Base-by-base conservation (phyloP, 2,113 vertebrate genomes). In the Cyanoliseus patagonus region DNA sequence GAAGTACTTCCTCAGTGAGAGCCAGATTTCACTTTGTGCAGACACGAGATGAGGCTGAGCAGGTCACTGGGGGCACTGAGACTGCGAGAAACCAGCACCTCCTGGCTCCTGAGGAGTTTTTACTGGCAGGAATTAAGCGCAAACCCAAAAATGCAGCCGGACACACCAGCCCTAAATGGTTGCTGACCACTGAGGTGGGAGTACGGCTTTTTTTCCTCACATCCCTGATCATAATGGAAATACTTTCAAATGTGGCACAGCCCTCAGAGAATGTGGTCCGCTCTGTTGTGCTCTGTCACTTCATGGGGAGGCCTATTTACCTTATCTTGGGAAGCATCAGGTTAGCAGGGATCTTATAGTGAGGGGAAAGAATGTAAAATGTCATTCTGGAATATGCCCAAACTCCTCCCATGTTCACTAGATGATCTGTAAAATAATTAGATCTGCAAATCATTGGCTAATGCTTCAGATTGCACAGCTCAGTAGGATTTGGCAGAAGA, bases 391-490 rank as follows among this genome's bases (percentile, higher is more conserved):
- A 86, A 93, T 88, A 94, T 35, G 31, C 55, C 76, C 86, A 93
- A 90, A 49, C 39, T 90, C 75, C 81, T 94, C 68, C 82, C 27
- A 6, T 28, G 66, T 77, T 90, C 44, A 44, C 77, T 75, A 80
- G 57, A 73, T 70, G 70, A 90, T 64, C 53, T 90, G 49, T 79
- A 88, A 94, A 94, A 93, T 76, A 91, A 79, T 85, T 35, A 73
- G 76, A 90, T n/a, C 69, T 93, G 88, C 61, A 85, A 83, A 91
- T 87, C 79, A 57, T 47, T 93, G 88, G 72, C 62, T 88, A 83
- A 89, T 80, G 85, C 87, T 89, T 95, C 85, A 82, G 44, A 76
- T 9, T 89, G 85, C 83, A 92, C 42, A 77, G 88, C 70, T 80
- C 80, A 47, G 85, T 79, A 57, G 37, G 76, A 90, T 51, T 31